Evolutionary conservation across 1,140 invertebrate genomes (phyloP), one percentile per base, ranked within the genome.

Genomic region (Hirudo medicinalis): DNA sequence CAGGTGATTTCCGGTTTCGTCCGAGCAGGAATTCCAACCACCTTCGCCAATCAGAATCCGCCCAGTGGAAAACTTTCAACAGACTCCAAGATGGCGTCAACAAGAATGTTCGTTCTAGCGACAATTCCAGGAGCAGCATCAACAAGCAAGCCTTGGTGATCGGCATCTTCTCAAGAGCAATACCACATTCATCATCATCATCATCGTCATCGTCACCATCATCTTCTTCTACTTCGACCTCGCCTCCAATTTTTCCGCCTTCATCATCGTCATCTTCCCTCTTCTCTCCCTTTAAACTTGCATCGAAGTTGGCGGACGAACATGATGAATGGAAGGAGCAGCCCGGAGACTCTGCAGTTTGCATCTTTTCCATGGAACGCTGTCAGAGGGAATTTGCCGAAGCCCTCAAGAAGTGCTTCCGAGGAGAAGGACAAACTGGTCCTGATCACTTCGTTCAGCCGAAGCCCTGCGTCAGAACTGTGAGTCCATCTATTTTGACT

Each of bases 391-490:
- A 93, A 80, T 98, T 98, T 83, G 97, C 96, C 87, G 88, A 92
- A 81, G 99, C 98, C 79, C 97, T 99, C 76, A 93, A 94, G 79
- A 88, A 89, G 55, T 97, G 94, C 82, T 97, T 97, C 81, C 89
- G 88, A 22, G 80, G 80, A 4, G 69, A 73, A 63, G 80, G 79
- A 15, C 79, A 76, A 63, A 80, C 76, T 49, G 80, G 80, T 36
- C 80, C 80, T 20, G 76, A 76, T 32, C 79, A 82, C 73, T 74
- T 82, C 22, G 75, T 75, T 17, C 60, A 27, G 2, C 71, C 76
- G 19, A 63, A 57, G 43, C 57, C 70, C 27, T 74, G 73, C 66
- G 25, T 27, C 13, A 54, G 29, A 53, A 63, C 69, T 0, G 72
- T 73, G 32, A 71, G 70, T 67, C n/a, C 1, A 54, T 40, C 5